A percentile compares a stretch with the other conserved stretches of the same genome.
These are phyloP conservation scores for Itoplectis maculator DNA, from an alignment of 2,888 invertebrate species.

Conservation along the genomic window DNA sequence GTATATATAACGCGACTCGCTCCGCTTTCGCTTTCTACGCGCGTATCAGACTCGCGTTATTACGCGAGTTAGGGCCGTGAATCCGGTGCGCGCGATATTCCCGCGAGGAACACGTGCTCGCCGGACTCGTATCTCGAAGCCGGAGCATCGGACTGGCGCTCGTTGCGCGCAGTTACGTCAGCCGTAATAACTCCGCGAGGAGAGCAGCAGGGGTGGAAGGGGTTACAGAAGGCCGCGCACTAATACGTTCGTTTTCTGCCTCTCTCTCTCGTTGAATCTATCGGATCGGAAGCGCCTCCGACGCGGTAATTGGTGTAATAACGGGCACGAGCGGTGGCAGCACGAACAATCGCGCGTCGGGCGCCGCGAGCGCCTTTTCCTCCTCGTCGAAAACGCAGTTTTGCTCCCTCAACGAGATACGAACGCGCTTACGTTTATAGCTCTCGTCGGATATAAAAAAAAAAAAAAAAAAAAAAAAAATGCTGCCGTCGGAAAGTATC, in stretches of 20 bases:
- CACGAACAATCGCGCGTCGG: conserved; percentile 42
- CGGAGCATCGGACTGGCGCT: conserved; percentile 27
- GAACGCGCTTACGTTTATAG: too few species aligned
- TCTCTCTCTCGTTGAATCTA: conserved; percentile 54
- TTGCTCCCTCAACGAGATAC: too few species aligned
- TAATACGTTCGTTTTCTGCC: conserved; percentile 56
- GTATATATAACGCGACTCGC: not conserved
- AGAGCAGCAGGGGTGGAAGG: too few species aligned
- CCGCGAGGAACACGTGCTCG: conserved; percentile 56
- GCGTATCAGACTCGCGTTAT: conserved; percentile 48
- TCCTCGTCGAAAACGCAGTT: too few species aligned
- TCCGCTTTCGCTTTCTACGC: conserved; percentile 58
- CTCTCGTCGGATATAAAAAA: too few species aligned
- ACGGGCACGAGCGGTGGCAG: conserved; percentile 1
- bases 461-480: too few species aligned
- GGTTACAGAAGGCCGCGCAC: too few species aligned
- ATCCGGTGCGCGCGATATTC: conserved; percentile 56
- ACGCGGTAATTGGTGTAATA: conserved; percentile 60
- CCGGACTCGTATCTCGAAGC: conserved; percentile 12
- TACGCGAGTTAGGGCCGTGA: conserved; percentile 62
- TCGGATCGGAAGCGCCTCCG: conserved; percentile 58
- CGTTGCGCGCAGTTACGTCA: conserved; percentile 7
- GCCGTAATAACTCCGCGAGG: conserved; percentile 17
- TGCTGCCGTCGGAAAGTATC: too few species aligned
- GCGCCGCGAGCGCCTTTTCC: not conserved